A percentile compares a stretch with the other conserved stretches of the same genome.
phyloP scores from a whole-genome alignment of 2,113 vertebrate species.

The Collichthys lucidus region DNA sequence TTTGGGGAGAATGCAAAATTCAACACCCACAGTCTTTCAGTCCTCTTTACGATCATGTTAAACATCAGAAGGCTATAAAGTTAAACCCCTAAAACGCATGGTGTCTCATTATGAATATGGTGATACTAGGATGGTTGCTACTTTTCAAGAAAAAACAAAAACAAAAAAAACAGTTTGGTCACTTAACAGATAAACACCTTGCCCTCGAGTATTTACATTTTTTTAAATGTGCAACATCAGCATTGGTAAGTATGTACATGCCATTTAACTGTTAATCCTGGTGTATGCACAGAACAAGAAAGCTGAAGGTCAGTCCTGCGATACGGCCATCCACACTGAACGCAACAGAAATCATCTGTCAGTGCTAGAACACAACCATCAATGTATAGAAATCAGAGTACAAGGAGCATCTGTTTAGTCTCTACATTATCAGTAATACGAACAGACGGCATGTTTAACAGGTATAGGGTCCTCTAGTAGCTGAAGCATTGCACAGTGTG shows the following conservation, averaged over 20 bases:
- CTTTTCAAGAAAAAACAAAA: conserved; percentile 31
- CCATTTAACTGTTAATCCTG: conserved; percentile 81
- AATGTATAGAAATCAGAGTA: conserved; percentile 42
- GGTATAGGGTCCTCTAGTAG: conserved; percentile 67
- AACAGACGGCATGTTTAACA: conserved; percentile 59
- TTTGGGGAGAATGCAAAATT: conserved; percentile 30
- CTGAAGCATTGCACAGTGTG: conserved; percentile 63
- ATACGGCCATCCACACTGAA: conserved; percentile 81
- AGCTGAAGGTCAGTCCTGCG: conserved; percentile 85
- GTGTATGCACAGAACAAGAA: conserved; percentile 84
- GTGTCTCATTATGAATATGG: conserved; percentile 33
- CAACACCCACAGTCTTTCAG: conserved; percentile 30
- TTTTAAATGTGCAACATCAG: conserved; percentile 90
- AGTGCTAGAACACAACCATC: conserved; percentile 52
- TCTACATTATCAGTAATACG: conserved; percentile 60
- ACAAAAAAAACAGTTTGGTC: conserved; percentile 72
- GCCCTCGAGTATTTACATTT: conserved; percentile 86
- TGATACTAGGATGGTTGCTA: conserved; percentile 61
- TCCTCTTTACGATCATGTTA: conserved; percentile 11
- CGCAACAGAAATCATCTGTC: conserved; percentile 74
- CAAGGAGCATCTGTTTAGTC: conserved; percentile 58
- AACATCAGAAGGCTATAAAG: conserved; percentile 47
- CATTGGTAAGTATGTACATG: conserved; percentile 88
- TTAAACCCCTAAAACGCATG: conserved; percentile 37
- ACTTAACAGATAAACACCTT: conserved; percentile 84